Conservation (phyloP, 1,140 invertebrate species). For the Parasteatoda tepidariorum region DNA sequence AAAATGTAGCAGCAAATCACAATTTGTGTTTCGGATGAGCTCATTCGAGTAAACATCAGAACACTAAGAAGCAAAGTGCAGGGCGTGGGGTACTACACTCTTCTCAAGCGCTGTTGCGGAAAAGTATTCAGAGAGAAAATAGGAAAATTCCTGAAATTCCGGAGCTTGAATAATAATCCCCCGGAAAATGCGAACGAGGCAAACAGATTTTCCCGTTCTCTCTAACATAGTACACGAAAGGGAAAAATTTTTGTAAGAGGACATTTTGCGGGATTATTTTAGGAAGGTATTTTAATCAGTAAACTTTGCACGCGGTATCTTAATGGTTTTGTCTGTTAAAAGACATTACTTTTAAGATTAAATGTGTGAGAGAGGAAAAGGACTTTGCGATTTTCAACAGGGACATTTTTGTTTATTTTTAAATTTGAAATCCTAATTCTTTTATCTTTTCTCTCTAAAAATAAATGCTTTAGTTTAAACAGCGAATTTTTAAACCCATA, state of each 20-base stretch:
- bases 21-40: constrained; percentile 11
- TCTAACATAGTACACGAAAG: constrained; percentile 19
- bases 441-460: not conserved
- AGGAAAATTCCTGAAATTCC: constrained; percentile 53
- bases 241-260: constrained; percentile 40
- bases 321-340: constrained; percentile 50
- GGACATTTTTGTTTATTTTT: not conserved
- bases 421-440: not conserved
- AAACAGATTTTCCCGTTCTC: constrained; percentile 39
- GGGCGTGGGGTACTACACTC: constrained; percentile 7
- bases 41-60: constrained; percentile 23
- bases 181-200: constrained; percentile 47
- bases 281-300: constrained; percentile 56
- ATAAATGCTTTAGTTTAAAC: not conserved
- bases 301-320: constrained; percentile 50
- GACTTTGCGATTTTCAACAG: not conserved
- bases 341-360: constrained; percentile 47
- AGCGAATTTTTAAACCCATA: too few relatives aligned
- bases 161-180: constrained; percentile 52
- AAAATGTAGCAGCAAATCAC: not conserved
- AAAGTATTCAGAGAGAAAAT: constrained; percentile 51
- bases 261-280: constrained; percentile 54
- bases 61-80: constrained; percentile 23
- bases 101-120: constrained; percentile 46
- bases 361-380: not conserved